phyloP scores from a whole-genome alignment of 2,797 vertebrate species.

The Poeciliopsis infans region DNA sequence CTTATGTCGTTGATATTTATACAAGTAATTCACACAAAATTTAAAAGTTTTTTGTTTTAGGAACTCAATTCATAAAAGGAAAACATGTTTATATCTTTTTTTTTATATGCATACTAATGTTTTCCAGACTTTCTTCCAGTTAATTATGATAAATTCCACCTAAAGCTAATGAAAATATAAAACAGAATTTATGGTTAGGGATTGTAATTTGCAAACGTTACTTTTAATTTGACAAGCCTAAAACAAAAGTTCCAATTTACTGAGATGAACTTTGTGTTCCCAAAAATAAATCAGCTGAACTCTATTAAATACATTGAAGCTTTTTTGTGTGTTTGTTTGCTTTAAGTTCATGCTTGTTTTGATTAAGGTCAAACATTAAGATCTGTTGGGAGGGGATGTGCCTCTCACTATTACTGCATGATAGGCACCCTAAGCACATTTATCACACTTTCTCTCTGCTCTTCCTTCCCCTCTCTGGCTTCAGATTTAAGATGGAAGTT shows the following conservation, averaged over 20 bases:
- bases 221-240: background rate
- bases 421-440: background rate
- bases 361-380: background rate
- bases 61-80: background rate
- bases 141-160: background rate
- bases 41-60: background rate
- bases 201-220: background rate
- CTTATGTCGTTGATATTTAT: background rate
- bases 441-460: slow-evolving; percentile 21
- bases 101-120: background rate
- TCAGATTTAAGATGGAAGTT: slow-evolving; percentile 41
- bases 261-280: background rate
- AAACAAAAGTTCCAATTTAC: background rate
- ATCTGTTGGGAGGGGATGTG: background rate
- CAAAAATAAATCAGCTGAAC: background rate
- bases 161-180: background rate
- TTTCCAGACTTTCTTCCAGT: background rate
- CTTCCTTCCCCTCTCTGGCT: slow-evolving; percentile 20
- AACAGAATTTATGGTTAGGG: background rate
- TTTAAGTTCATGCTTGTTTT: background rate
- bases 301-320: background rate
- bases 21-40: background rate
- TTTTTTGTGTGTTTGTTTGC: background rate
- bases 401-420: background rate
- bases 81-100: background rate